These are phyloP conservation scores for Calephelis nemesis DNA, from an alignment of 1,140 invertebrate species.

Conservation along the genomic window DNA sequence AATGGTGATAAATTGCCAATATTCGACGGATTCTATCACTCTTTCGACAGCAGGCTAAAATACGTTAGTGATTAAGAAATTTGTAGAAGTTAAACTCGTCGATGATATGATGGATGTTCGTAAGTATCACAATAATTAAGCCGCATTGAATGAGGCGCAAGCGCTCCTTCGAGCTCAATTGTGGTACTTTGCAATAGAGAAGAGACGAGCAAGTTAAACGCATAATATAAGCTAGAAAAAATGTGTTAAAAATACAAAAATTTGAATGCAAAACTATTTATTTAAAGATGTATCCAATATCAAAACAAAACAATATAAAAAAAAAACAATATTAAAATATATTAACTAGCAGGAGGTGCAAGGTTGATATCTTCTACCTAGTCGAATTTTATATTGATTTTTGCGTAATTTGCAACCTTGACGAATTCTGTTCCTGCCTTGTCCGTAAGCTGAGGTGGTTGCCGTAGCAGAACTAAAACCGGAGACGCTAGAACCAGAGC, in stretches of 20 bases:
- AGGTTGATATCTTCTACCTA: constrained; percentile 45
- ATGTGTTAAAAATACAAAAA: constrained; percentile 13
- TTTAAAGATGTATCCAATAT: constrained; percentile 51
- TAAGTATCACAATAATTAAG: no score
- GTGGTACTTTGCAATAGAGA: not conserved
- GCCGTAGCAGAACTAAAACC: no score
- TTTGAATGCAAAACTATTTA: constrained; percentile 42
- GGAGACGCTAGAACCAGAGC: not conserved
- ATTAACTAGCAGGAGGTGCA: constrained; percentile 47
- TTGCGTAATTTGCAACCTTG: constrained; percentile 43
- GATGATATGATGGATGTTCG: no score
- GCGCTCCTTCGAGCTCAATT: no score
- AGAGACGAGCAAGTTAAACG: not conserved
- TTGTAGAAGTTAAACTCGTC: no score
- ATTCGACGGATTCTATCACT: no score
- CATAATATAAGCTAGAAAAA: not conserved
- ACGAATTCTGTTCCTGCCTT: constrained; percentile 38
- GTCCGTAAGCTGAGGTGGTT: constrained; percentile 19
- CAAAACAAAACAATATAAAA: constrained; percentile 24
- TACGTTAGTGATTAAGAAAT: no score
- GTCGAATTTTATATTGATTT: constrained; percentile 48
- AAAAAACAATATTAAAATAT: not conserved
- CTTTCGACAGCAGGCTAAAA: no score
- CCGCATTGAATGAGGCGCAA: no score
- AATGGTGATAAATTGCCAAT: no score